phyloP scores from a whole-genome alignment of 2,888 invertebrate genomes.

The Hirudinaria manillensis region DNA sequence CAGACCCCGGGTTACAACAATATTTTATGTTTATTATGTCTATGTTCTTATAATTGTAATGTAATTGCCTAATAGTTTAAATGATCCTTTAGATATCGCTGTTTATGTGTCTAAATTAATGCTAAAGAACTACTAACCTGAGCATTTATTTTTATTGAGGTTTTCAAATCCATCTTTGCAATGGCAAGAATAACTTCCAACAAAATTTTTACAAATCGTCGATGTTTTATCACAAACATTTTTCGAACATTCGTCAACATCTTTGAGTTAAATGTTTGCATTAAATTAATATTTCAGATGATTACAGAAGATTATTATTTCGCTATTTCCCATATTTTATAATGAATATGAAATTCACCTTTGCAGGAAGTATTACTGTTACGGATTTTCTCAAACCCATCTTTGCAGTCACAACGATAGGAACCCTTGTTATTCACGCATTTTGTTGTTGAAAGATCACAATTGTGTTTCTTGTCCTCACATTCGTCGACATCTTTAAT shows the following conservation, averaged over 20 bases:
- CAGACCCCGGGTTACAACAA: no score
- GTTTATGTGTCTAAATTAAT: no score
- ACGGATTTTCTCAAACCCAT: neutral
- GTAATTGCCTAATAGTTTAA: no score
- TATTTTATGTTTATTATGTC: no score
- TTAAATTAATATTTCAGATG: neutral
- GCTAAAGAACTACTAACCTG: neutral
- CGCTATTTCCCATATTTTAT: no score
- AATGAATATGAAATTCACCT: no score
- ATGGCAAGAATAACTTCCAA: neutral
- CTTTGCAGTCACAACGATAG: neutral
- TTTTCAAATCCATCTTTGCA: neutral
- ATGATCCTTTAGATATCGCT: no score
- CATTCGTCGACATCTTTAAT: constrained; percentile 4
- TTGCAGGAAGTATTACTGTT: neutral
- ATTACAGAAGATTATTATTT: neutral
- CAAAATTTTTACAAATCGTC: neutral
- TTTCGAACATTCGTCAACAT: constrained; percentile 7
- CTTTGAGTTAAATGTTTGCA: neutral
- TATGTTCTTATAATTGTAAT: no score
- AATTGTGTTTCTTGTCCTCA: neutral
- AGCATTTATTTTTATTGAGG: neutral
- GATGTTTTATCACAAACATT: neutral
- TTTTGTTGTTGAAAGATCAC: neutral
- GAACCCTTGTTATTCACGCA: neutral